Evolutionary conservation across 2,888 invertebrate genomes (phyloP), one percentile per base, ranked within the genome.

Genomic region (Drosophila flavopinicola): DNA sequence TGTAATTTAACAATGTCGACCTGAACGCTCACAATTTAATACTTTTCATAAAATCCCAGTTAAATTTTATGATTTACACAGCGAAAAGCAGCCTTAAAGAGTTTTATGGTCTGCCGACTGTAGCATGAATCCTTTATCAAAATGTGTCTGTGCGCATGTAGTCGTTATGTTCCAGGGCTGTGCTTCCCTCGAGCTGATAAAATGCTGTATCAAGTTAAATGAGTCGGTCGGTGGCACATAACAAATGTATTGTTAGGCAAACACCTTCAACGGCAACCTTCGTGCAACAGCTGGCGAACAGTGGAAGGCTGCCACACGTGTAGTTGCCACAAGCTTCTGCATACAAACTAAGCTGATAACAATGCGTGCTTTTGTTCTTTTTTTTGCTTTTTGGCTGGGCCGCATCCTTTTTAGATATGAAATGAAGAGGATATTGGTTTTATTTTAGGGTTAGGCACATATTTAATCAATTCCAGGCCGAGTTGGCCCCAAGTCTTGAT

Each of bases 141-240:
- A 15, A 23, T n/a, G n/a, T n/a, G n/a, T n/a, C n/a, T n/a, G n/a
- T n/a, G n/a, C 15, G 23, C 15, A 42, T 25, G 11, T 11, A 7
- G 33, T 11, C 58, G 41, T 49, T 38, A 47, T 48, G 39, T 47
- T 30, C 27, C 33, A 44, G 9, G 32, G 42, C 32, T 72, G 39
- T 6, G 29, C 20, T 37, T 13, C 24, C 37, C 54, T 25, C 45
- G 33, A 15, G 33, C 41, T 73, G 74, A 72, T 69, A 60, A 60
- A 44, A 23, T 25, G 13, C 5, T 20, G 35, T 53, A 52, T 52
- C 35, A 42, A 51, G 54, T 58, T 53, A 72, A 67, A 53, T 33
- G 61, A 56, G 49, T 41, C 49, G 37, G 29, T 41, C 49, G 37
- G 29, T 15, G n/a, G 29, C 39, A 29, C 11, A 44, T 42, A 33